These are phyloP conservation scores for Drosophila peninsularis DNA, from an alignment of 2,888 invertebrate species.

Conservation along the genomic window DNA sequence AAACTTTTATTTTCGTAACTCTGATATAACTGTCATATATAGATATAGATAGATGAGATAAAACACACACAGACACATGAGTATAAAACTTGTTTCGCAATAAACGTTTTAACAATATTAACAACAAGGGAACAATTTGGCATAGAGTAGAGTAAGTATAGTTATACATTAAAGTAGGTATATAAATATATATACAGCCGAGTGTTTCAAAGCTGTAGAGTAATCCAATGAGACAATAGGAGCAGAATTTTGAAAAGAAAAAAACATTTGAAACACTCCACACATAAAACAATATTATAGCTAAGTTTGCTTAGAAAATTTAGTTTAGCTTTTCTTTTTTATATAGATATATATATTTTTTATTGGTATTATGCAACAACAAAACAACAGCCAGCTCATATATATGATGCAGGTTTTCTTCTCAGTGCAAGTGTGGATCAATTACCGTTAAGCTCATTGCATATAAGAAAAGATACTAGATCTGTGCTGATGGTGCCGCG, in stretches of 20 bases:
- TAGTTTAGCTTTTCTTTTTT: constrained; percentile 12
- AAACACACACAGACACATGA: constrained; percentile 39
- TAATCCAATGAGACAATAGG: background rate
- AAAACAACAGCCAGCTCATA: constrained; percentile 66
- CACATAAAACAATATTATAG: constrained; percentile 31
- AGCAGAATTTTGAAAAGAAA: background rate
- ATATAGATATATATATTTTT: constrained; percentile 19
- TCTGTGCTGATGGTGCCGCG: constrained; percentile 26
- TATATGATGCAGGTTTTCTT: constrained; percentile 55
- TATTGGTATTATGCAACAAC: constrained; percentile 42
- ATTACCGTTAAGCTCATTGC: constrained; percentile 64
- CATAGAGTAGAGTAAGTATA: constrained; percentile 12
- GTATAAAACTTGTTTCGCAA: constrained; percentile 44
- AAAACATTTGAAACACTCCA: constrained; percentile 57
- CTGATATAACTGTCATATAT: constrained; percentile 32
- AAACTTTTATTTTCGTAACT: constrained; percentile 50
- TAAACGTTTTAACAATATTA: constrained; percentile 60
- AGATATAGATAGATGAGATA: constrained; percentile 30
- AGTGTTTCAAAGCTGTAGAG: constrained; percentile 54
- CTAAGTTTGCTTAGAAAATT: constrained; percentile 23
- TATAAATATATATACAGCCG: constrained; percentile 52
- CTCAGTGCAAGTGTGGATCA: constrained; percentile 49
- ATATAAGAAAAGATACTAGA: constrained; percentile 33
- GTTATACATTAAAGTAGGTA: constrained; percentile 53
- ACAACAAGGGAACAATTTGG: constrained; percentile 63